Percentiles rank a stretch among this genome's conserved stretches.
Evolutionary conservation across 1,140 invertebrate species (phyloP).

Genomic region (Andrena cerasifolii): DNA sequence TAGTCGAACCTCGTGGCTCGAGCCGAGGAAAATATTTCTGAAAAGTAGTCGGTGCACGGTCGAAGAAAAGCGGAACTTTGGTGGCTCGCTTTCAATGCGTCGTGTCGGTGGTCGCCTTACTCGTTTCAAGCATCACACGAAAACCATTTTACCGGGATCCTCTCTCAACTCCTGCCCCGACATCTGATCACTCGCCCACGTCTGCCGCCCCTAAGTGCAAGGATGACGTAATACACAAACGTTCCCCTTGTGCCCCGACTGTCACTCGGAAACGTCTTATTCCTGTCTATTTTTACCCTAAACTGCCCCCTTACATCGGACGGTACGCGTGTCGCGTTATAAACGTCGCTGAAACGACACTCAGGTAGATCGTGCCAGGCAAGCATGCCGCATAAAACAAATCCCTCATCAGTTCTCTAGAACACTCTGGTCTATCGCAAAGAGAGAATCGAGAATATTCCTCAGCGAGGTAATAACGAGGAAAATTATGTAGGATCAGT

Average conservation of each 20-base stretch:
- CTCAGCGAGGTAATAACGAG: too few species aligned
- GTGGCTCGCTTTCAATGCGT: conserved; percentile 47
- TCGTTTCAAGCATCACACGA: conserved; percentile 35
- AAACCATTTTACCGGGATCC: conserved; percentile 47
- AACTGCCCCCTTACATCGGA: not conserved
- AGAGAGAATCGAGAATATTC: too few species aligned
- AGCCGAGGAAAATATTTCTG: conserved; percentile 43
- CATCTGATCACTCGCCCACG: conserved; percentile 46
- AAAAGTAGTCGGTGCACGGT: conserved; percentile 25
- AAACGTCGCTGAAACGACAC: not conserved
- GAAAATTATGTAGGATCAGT: too few species aligned
- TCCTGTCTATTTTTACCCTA: not conserved
- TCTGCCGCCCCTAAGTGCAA: conserved; percentile 28
- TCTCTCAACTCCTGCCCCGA: conserved; percentile 15
- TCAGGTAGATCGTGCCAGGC: not conserved
- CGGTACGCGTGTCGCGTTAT: not conserved
- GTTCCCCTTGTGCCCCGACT: not conserved
- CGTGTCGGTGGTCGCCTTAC: conserved; percentile 20
- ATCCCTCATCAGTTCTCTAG: too few species aligned
- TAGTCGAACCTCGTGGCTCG: not conserved
- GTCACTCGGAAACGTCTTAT: not conserved
- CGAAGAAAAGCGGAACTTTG: conserved; percentile 40
- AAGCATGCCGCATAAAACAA: too few species aligned
- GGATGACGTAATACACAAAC: conserved; percentile 36
- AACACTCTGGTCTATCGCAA: too few species aligned